Conservation (phyloP, 2,888 invertebrate genomes). For the Podotricha telesiphe region DNA sequence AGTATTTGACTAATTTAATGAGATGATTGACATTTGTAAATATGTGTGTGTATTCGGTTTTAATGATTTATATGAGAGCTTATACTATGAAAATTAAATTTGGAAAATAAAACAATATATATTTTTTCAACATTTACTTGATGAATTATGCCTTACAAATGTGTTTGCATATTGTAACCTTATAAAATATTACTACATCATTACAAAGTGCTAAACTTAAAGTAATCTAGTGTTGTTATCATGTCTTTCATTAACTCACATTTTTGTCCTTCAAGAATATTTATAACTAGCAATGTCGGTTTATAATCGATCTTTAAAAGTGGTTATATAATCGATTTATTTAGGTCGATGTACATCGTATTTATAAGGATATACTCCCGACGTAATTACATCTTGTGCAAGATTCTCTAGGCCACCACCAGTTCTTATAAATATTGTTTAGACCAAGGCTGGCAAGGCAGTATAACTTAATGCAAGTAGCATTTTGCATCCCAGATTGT, state of each 20-base stretch:
- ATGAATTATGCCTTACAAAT: constrained; percentile 82
- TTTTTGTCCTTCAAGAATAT: constrained; percentile 42
- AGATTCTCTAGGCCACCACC: constrained; percentile 62
- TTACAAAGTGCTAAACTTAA: constrained; percentile 83
- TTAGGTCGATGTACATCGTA: constrained; percentile 36
- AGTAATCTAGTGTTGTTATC: constrained; percentile 76
- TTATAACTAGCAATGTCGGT: constrained; percentile 39
- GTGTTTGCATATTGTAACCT: constrained; percentile 81
- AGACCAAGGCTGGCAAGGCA: too few relatives aligned
- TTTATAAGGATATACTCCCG: constrained; percentile 36
- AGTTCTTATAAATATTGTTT: constrained; percentile 22
- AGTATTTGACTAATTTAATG: background rate
- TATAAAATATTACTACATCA: constrained; percentile 77
- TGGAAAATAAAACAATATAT: constrained; percentile 43
- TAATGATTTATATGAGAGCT: background rate
- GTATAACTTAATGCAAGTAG: too few relatives aligned
- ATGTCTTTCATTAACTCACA: constrained; percentile 73
- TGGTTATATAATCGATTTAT: background rate
- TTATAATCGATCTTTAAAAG: background rate
- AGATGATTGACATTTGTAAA: too few relatives aligned
- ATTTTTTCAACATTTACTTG: constrained; percentile 80
- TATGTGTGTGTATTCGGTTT: too few relatives aligned
- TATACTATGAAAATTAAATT: background rate
- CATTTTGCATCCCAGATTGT: too few relatives aligned
- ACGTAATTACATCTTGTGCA: constrained; percentile 62